Base-by-base conservation (phyloP, 2,888 invertebrate genomes). In the Polyommatus icarus region DNA sequence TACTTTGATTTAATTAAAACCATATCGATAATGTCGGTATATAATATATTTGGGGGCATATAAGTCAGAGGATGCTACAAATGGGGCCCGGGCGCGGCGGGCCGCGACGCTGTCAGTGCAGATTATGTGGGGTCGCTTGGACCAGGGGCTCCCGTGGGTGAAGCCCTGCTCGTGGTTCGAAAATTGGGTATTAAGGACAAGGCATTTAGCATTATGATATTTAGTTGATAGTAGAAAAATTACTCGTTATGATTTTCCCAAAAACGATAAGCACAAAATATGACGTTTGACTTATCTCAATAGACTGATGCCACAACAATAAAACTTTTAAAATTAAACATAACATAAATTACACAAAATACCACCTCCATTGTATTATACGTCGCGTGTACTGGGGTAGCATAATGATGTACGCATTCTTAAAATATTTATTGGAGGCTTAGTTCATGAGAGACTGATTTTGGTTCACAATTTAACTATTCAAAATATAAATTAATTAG, bases 341-440 rank as follows among this genome's bases (percentile, higher is more conserved):
- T n/a, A n/a, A n/a, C n/a, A n/a, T n/a, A 10, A 4, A 24, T 24
- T 24, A 32, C n/a, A n/a, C n/a, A n/a, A n/a, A n/a, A n/a, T 67
- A 29, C 12, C 67, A 67, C 29, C 32, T 67, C 67, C 4, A 29
- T 67, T 67, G 32, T 32, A 29, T 29, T 6, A 67, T 29, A 54
- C 24, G 29, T 54, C 46, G 18, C 15, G 15, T 18, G 24, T 10
- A 29, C 54, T 54, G 15, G 79, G 80, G 80, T 76, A 81, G 82
- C 84, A 88, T 89, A 89, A 91, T 90, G 90, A 91, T 91, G 90
- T 90, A 91, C 89, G 88, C 87, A 81, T 87, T 88, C 87, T 87
- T 90, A 87, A 89, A 90, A 90, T 89, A 90, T 91, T 90, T 90
- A 90, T 90, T 87, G 87, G 85, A 83, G 85, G 84, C 84, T 84